A percentile compares a stretch with the other conserved stretches of the same genome.
Evolutionary conservation across 2,888 invertebrate species (phyloP).

Genomic region (Blastobasis adustella): DNA sequence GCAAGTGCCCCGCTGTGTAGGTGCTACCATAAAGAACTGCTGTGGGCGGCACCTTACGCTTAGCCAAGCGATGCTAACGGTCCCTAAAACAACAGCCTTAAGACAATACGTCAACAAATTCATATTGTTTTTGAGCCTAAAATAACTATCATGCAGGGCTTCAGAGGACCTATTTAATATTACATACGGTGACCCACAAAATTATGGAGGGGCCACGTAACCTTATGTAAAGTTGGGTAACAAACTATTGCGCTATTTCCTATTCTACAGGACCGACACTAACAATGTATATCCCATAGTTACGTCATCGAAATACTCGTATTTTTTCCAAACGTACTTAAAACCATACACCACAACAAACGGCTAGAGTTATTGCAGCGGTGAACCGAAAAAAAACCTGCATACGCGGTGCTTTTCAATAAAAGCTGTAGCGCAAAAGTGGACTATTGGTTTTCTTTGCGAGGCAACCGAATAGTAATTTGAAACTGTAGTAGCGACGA

Average conservation of each 20-base stretch:
- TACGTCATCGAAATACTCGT: too few relatives aligned
- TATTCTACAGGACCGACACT: too few relatives aligned
- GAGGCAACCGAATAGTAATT: constrained; percentile 23
- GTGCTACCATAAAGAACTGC: constrained; percentile 36
- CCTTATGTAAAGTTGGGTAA: too few relatives aligned
- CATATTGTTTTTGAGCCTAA: constrained; percentile 1
- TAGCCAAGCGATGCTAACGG: constrained; percentile 17
- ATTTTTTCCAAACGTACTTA: too few relatives aligned
- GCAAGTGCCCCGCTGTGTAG: too few relatives aligned
- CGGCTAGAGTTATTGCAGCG: constrained; percentile 34
- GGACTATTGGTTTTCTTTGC: constrained; percentile 57
- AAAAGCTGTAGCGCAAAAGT: constrained; percentile 52
- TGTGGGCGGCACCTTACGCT: constrained; percentile 36
- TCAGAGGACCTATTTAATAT: too few relatives aligned
- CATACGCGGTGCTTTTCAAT: constrained; percentile 51
- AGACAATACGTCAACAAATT: background rate
- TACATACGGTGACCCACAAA: too few relatives aligned
- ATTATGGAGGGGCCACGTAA: too few relatives aligned
- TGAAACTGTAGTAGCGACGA: constrained; percentile 5
- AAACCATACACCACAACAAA: constrained; percentile 14
- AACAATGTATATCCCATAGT: too few relatives aligned
- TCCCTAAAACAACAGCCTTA: constrained; percentile 4
- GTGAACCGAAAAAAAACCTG: constrained; percentile 34
- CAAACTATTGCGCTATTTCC: too few relatives aligned
- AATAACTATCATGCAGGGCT: background rate